Conservation (phyloP, 2,113 vertebrate species). For the Indicator indicator region DNA sequence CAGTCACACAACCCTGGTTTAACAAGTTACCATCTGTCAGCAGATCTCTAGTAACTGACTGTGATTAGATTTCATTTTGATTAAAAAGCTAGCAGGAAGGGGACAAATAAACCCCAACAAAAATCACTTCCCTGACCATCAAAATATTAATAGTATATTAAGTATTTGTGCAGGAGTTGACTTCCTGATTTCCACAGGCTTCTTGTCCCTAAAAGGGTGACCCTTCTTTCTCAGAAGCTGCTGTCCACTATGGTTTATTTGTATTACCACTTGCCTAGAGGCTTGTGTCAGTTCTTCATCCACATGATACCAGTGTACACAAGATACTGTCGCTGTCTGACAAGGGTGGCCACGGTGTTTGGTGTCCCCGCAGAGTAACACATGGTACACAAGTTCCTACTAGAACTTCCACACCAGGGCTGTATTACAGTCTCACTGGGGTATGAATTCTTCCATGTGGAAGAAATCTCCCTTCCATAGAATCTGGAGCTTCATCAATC, state of each 20-base stretch:
- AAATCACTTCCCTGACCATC: neutral
- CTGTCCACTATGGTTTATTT: neutral
- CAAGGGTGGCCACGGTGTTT: neutral
- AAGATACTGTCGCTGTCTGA: neutral
- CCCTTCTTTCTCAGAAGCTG: neutral
- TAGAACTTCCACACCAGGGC: neutral
- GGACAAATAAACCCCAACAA: neutral
- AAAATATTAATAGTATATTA: neutral
- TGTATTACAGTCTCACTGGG: neutral
- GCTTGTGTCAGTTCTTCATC: neutral
- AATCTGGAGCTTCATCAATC: neutral
- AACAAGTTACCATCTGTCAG: slow-evolving; percentile 42
- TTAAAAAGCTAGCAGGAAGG: slow-evolving; percentile 31
- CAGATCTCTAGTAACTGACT: neutral
- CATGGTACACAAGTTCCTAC: neutral
- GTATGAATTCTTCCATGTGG: neutral
- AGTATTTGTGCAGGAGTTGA: neutral
- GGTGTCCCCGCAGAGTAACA: neutral
- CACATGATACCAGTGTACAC: neutral
- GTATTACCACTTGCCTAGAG: neutral
- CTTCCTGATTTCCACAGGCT: neutral
- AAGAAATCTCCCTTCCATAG: neutral
- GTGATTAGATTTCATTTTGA: slow-evolving; percentile 38
- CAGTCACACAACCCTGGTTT: neutral
- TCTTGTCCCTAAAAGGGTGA: neutral